These are phyloP conservation scores for Aphrocallistes beatrix DNA, from an alignment of 37 sponge, comb jelly and placozoan genomes.

Conservation along the genomic window DNA sequence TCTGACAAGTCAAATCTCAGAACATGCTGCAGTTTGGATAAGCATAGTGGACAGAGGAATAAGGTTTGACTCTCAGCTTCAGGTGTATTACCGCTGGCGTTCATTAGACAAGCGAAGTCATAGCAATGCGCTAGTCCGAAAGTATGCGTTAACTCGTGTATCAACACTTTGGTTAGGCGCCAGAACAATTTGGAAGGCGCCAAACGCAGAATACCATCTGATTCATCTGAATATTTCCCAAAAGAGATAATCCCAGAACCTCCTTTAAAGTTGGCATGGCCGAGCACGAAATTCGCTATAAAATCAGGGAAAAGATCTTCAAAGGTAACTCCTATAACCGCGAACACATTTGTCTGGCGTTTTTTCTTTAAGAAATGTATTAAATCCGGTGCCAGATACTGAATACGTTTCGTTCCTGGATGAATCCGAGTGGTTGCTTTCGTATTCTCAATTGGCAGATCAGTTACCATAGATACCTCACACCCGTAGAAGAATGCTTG, in stretches of 20 bases:
- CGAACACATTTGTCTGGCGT: constrained; percentile 23
- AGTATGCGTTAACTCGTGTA: constrained; percentile 79
- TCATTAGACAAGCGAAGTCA: constrained; percentile 79
- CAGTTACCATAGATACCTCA: neutral
- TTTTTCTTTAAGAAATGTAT: constrained; percentile 20
- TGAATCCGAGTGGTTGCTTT: neutral
- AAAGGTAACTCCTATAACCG: constrained; percentile 45
- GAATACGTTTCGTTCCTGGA: neutral
- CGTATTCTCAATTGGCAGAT: neutral
- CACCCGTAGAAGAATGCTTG: neutral
- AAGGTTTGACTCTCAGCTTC: constrained; percentile 61
- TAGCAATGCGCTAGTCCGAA: constrained; percentile 78
- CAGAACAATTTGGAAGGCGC: neutral
- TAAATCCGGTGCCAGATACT: constrained; percentile 18
- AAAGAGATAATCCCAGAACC: constrained; percentile 67
- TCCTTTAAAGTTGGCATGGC: constrained; percentile 46
- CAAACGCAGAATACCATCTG: neutral
- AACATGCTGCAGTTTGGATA: constrained; percentile 60
- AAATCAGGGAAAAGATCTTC: constrained; percentile 72
- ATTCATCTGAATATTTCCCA: constrained; percentile 44
- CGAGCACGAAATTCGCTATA: constrained; percentile 80
- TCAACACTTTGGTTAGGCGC: constrained; percentile 44
- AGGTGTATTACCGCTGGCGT: constrained; percentile 57
- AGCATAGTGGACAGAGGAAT: constrained; percentile 79
- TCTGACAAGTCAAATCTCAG: constrained; percentile 48